Percentiles rank a stretch among this genome's conserved stretches.
phyloP scores from a whole-genome alignment of 2,113 vertebrate species.

The Gracilinanus agilis region DNA sequence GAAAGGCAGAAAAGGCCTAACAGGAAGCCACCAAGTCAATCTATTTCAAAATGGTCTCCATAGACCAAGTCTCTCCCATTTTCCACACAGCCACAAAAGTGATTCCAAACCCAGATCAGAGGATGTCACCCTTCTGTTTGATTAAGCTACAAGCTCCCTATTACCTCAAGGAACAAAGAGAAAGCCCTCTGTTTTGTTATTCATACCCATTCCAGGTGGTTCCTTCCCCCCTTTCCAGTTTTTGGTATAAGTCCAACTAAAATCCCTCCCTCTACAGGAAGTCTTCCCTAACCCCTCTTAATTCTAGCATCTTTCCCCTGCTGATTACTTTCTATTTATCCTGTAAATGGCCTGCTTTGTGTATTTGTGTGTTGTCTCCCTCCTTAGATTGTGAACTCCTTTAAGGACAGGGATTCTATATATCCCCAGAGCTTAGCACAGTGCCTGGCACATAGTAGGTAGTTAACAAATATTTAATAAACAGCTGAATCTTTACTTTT shows the following conservation, averaged over 20 bases:
- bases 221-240: no score
- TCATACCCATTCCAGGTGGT: not conserved
- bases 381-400: not conserved
- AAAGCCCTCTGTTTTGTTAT: not conserved
- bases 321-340: not conserved
- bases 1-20: no score
- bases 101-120: no score
- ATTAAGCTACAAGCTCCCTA: not conserved
- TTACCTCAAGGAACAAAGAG: not conserved
- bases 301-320: no score
- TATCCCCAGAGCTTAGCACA: not conserved
- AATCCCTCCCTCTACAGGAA: not conserved
- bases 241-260: not conserved
- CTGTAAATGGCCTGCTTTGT: not conserved
- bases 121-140: no score
- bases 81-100: not conserved
- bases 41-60: not conserved
- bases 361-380: not conserved
- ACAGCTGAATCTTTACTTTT: not conserved
- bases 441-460: not conserved
- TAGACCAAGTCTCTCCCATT: not conserved
- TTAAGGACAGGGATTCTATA: not conserved
- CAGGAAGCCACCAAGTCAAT: no score
- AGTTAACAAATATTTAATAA: not conserved
- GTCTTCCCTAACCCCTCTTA: no score